Percentiles rank a stretch among this genome's conserved stretches.
Evolutionary conservation across 1,140 invertebrate genomes (phyloP).

Genomic region (Drosophila pandora): DNA sequence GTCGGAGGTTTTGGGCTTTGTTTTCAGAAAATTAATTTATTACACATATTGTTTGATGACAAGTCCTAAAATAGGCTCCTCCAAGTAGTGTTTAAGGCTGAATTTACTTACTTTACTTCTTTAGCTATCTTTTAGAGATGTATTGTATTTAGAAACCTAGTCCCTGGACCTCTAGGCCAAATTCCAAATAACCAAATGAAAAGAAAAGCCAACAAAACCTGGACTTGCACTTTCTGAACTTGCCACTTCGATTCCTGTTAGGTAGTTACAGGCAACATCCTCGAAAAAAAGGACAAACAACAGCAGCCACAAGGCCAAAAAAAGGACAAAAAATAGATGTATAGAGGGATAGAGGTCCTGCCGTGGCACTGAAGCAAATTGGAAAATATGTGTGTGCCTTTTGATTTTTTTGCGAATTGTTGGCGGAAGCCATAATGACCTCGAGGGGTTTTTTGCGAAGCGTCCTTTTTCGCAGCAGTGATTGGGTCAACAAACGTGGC

Average conservation of each 20-base stretch:
- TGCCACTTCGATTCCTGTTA: background rate
- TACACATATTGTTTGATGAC: too few relatives aligned
- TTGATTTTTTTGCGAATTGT: slow-evolving; percentile 28
- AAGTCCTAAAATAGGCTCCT: too few relatives aligned
- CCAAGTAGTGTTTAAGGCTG: too few relatives aligned
- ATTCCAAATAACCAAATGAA: background rate
- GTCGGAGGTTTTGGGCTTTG: too few relatives aligned
- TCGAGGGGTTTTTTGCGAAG: slow-evolving; percentile 4
- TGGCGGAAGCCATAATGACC: background rate
- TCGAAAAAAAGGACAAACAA: background rate
- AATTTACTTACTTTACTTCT: too few relatives aligned
- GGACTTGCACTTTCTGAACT: background rate
- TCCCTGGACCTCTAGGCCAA: too few relatives aligned
- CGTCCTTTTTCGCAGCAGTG: background rate
- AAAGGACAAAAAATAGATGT: background rate
- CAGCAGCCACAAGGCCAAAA: background rate
- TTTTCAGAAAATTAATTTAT: background rate
- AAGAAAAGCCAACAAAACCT: background rate
- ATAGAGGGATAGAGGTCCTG: background rate
- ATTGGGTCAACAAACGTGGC: slow-evolving; percentile 45
- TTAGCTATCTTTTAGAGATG: too few relatives aligned
- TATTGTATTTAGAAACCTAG: too few relatives aligned
- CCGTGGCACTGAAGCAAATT: slow-evolving; percentile 56
- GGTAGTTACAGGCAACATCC: background rate
- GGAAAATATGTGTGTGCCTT: slow-evolving; percentile 79